Evolutionary conservation across 2,888 invertebrate species (phyloP).

Genomic region (Eulithis testata): DNA sequence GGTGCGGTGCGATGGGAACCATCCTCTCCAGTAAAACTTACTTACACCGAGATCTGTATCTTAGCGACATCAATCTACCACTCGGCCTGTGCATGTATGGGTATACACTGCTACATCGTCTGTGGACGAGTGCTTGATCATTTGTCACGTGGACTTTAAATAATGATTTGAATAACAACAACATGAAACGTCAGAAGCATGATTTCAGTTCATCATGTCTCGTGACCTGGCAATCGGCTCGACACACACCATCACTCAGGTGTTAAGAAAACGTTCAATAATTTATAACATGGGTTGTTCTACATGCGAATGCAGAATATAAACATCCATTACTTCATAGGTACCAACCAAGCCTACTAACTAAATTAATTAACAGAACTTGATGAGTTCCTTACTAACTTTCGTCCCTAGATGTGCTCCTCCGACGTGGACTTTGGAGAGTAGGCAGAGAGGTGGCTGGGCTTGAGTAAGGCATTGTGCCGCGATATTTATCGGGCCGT

Average conservation of each 20-base stretch:
- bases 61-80: constrained; percentile 68
- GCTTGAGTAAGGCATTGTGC: constrained; percentile 1
- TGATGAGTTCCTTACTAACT: too few relatives aligned
- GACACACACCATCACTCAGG: constrained; percentile 27
- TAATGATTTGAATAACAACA: constrained; percentile 54
- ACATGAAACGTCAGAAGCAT: constrained; percentile 36
- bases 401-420: neutral
- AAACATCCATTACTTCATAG: neutral
- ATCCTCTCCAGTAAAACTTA: constrained; percentile 37
- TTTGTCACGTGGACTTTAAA: constrained; percentile 56
- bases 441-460: neutral
- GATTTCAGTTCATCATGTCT: constrained; percentile 44
- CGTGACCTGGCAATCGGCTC: constrained; percentile 5
- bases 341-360: too few relatives aligned
- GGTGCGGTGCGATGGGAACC: constrained; percentile 48
- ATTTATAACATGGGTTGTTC: neutral
- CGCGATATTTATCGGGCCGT: constrained; percentile 11
- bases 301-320: neutral
- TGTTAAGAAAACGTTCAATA: neutral
- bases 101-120: constrained; percentile 8
- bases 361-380: too few relatives aligned
- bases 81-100: too few relatives aligned
- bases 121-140: constrained; percentile 42
- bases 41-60: constrained; percentile 63
- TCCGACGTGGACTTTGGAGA: neutral